Conservation (phyloP, 2,888 invertebrate genomes). For the Drosophila anceps region DNA sequence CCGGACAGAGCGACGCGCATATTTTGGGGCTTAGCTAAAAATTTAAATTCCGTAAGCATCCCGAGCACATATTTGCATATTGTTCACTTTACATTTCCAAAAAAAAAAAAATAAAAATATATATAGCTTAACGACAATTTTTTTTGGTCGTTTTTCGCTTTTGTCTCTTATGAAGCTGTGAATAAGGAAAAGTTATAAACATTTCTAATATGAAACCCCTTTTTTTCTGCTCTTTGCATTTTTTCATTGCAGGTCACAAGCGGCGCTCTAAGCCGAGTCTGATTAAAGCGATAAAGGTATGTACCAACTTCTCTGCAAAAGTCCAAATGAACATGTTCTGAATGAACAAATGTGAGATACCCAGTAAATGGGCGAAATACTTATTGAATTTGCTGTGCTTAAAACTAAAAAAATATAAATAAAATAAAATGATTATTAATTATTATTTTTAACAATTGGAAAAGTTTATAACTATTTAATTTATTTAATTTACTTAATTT, state of each 20-base stretch:
- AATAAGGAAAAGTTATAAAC: slow-evolving; percentile 61
- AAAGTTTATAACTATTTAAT: no score
- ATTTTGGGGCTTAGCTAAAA: slow-evolving; percentile 68
- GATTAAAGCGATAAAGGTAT: slow-evolving; percentile 75
- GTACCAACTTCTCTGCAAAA: slow-evolving; percentile 23
- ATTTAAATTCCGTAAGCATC: slow-evolving; percentile 75
- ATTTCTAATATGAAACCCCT: slow-evolving; percentile 71
- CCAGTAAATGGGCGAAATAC: background rate
- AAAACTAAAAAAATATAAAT: no score
- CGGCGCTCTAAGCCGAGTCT: slow-evolving; percentile 38
- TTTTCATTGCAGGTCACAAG: slow-evolving; percentile 28
- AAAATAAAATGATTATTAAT: no score
- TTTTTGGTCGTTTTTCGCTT: slow-evolving; percentile 22
- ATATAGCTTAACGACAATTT: slow-evolving; percentile 47
- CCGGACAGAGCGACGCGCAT: slow-evolving; percentile 49
- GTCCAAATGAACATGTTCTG: background rate
- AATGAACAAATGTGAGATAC: slow-evolving; percentile 17
- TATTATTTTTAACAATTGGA: no score
- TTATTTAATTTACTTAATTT: no score
- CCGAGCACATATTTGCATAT: slow-evolving; percentile 72
- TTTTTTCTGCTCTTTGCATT: slow-evolving; percentile 44
- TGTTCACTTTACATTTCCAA: slow-evolving; percentile 50
- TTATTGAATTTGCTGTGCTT: no score
- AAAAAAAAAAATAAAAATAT: slow-evolving; percentile 13
- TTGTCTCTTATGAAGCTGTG: slow-evolving; percentile 8